Base-by-base conservation (phyloP, 2,888 invertebrate genomes). In the Rhorus exstirpatorius region DNA sequence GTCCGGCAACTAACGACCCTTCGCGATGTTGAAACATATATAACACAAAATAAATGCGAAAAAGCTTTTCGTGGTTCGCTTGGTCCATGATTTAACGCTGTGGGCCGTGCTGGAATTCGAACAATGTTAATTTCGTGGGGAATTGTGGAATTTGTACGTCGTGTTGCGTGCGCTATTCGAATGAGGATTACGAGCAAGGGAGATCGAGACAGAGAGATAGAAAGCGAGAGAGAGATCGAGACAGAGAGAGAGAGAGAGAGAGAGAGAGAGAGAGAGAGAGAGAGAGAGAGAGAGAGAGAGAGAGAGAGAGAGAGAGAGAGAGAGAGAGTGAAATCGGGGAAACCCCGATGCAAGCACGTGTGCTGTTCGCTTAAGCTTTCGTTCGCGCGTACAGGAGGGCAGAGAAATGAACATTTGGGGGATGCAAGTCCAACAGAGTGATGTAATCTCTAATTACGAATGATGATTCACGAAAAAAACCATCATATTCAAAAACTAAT, bases 51-150 rank as follows among this genome's bases (percentile, higher is more conserved):
- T 14, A 78, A 71, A 60, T 53, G 61, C 26, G 51, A 21, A 46
- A 61, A 63, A 68, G 61, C 46, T 79, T 74, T 77, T 70, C 63
- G 75, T 19, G 70, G 67, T 61, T 63, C 71, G 46, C 58, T 41
- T 17, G 55, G 79, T 80, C 85, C 87, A 89, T 89, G 90, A 89
- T 90, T 89, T 88, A 90, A 87, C 75, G 75, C 80, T 70, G 85
- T 81, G 83, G 86, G 85, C 84, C 87, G 86, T 87, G 86, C 81
- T 26, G 91, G 90, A 90, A 92, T 92, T 84, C 88, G 86, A 91
- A 89, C 91, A 90, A 91, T 91, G 92, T 90, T 91, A 91, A 92
- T 92, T 91, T 90, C 90, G 86, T 87, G 85, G 87, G 84, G 88
- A 86, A 87, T 89, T 86, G 82, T 75, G 87, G 83, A 87, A 88